Percentiles rank a stretch among this genome's conserved stretches.
Evolutionary conservation across 2,888 invertebrate species (phyloP).

Genomic region (Apamea monoglypha): DNA sequence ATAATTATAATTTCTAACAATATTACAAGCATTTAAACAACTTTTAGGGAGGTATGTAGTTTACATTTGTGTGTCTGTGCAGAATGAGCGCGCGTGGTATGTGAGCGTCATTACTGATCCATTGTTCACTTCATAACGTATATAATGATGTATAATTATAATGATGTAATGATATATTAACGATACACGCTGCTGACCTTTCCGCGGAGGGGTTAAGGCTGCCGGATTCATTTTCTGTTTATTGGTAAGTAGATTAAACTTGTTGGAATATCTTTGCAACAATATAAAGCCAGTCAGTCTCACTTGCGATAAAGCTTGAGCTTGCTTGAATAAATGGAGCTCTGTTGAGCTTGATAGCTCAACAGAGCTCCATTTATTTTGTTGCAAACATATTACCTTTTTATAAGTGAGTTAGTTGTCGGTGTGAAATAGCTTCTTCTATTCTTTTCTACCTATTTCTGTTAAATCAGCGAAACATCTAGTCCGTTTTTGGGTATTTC

Average conservation of each 20-base stretch:
- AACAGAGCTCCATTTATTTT: neutral
- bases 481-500: neutral
- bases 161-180: conserved; percentile 65
- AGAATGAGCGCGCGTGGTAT: conserved; percentile 49
- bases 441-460: conserved; percentile 19
- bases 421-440: conserved; percentile 43
- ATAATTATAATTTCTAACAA: conserved; percentile 73
- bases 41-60: conserved; percentile 78
- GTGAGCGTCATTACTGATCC: conserved; percentile 65
- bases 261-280: conserved; percentile 26
- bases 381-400: conserved; percentile 40
- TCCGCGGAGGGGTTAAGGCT: conserved; percentile 74
- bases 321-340: too few relatives aligned
- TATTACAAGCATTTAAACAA: conserved; percentile 85
- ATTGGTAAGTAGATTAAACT: conserved; percentile 79
- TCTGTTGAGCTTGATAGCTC: too few relatives aligned
- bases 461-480: conserved; percentile 1
- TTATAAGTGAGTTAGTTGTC: conserved; percentile 18
- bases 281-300: neutral
- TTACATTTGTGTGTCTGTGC: conserved; percentile 70
- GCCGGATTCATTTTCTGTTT: conserved; percentile 80
- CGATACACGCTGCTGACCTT: conserved; percentile 72
- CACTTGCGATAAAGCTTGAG: too few relatives aligned
- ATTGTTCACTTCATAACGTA: conserved; percentile 67
- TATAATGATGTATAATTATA: conserved; percentile 70